Evolutionary conservation across 2,888 invertebrate species (phyloP).

Genomic region (Zelleria hepariella): DNA sequence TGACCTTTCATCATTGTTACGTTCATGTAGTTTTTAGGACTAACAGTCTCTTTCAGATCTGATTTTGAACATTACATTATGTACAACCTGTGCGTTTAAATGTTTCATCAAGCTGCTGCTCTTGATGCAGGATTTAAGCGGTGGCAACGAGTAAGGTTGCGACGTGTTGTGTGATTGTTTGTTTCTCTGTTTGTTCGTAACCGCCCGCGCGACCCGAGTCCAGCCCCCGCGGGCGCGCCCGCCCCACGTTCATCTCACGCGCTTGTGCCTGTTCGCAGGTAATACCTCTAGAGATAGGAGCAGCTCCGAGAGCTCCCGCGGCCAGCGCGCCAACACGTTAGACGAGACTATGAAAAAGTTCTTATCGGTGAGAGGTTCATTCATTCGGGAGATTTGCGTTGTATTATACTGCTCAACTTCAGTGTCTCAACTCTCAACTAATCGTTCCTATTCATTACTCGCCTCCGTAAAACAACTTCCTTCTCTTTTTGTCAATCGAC

Average conservation of each 20-base stretch:
- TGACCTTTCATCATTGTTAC: background rate
- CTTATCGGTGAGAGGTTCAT: slow-evolving; percentile 82
- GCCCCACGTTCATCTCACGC: background rate
- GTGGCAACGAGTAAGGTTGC: background rate
- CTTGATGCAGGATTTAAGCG: background rate
- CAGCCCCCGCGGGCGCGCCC: slow-evolving; percentile 4
- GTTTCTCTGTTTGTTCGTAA: too few relatives aligned
- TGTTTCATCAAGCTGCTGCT: background rate
- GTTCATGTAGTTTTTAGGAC: background rate
- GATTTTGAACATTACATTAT: background rate
- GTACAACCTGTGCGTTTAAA: background rate
- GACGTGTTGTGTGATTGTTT: background rate
- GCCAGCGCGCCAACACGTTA: slow-evolving; percentile 88
- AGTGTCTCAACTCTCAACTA: slow-evolving; percentile 42
- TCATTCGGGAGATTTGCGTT: slow-evolving; percentile 44
- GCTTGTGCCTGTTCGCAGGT: slow-evolving; percentile 63
- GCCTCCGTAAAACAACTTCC: slow-evolving; percentile 45
- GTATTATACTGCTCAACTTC: slow-evolving; percentile 56
- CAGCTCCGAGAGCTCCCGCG: slow-evolving; percentile 74
- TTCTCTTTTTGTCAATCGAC: slow-evolving; percentile 48
- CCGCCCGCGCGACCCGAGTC: slow-evolving; percentile 16
- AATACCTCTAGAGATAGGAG: slow-evolving; percentile 73
- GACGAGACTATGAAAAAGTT: slow-evolving; percentile 96
- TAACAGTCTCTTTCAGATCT: slow-evolving; percentile 1
- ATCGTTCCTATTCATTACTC: slow-evolving; percentile 32